phyloP scores from a whole-genome alignment of 2,888 invertebrate species.

The Entomobrya proxima region DNA sequence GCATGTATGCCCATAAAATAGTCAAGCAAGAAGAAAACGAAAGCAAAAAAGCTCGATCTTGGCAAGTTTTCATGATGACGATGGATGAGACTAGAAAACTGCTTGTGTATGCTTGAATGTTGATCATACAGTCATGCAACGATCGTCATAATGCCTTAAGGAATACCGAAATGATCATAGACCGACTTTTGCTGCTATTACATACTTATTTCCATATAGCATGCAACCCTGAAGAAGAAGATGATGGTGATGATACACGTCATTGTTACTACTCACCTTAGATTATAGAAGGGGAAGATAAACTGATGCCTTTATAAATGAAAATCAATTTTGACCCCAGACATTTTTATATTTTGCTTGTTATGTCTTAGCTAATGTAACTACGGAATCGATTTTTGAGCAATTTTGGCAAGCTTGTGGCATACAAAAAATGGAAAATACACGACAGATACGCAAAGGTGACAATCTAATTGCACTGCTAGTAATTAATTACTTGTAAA shows the following conservation, averaged over 20 bases:
- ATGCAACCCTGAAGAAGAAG: neutral
- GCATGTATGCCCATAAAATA: neutral
- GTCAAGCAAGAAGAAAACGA: neutral
- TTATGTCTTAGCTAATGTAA: too few relatives aligned
- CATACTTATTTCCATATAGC: neutral
- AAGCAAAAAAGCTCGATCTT: neutral
- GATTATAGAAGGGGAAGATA: too few relatives aligned
- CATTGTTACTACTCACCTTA: neutral
- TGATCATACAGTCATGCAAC: neutral
- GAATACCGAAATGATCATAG: neutral
- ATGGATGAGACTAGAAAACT: neutral
- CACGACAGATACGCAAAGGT: too few relatives aligned
- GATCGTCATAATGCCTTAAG: conserved; percentile 18
- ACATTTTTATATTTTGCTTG: too few relatives aligned
- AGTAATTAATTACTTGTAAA: too few relatives aligned
- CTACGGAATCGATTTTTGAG: neutral
- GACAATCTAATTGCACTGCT: too few relatives aligned
- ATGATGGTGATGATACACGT: neutral
- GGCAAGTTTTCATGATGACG: neutral
- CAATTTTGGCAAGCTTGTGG: too few relatives aligned
- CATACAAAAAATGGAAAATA: too few relatives aligned
- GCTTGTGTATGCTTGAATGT: conserved; percentile 8
- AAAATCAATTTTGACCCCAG: too few relatives aligned
- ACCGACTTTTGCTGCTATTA: neutral
- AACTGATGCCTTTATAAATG: too few relatives aligned